Percentiles rank a stretch among this genome's conserved stretches.
Conservation (phyloP, 2,113 vertebrate species). For the Vombatus ursinus region DNA sequence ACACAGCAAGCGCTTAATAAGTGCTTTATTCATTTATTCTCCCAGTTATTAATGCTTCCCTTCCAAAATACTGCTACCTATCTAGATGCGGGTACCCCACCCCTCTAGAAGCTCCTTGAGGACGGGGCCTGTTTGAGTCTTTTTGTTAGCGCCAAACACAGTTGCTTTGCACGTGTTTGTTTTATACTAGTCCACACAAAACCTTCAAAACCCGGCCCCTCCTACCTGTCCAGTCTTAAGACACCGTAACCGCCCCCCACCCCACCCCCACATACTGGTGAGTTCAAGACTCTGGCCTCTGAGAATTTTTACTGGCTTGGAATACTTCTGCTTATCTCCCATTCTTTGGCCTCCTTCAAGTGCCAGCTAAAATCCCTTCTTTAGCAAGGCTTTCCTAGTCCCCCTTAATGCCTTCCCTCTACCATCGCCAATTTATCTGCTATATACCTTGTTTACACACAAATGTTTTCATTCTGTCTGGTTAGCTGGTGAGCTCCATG, state of each 20-base stretch:
- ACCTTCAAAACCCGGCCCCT: too few species aligned
- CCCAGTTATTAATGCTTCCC: background rate
- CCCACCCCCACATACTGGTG: too few species aligned
- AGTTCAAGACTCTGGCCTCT: accelerated
- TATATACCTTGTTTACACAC: background rate
- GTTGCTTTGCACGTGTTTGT: background rate
- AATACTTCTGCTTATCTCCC: too few species aligned
- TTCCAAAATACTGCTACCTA: background rate
- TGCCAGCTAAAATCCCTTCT: background rate
- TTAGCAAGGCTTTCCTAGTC: background rate
- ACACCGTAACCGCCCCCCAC: too few species aligned
- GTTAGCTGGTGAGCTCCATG: background rate
- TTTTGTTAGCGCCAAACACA: too few species aligned
- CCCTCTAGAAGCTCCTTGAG: background rate
- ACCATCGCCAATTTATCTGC: background rate
- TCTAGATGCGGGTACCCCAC: too few species aligned
- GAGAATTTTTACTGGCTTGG: background rate
- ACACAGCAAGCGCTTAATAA: background rate
- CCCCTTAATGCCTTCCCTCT: background rate
- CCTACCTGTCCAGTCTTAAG: too few species aligned
- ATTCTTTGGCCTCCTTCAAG: background rate
- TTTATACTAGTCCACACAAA: background rate
- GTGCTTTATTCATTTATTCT: background rate
- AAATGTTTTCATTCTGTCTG: background rate
- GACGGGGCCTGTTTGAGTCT: too few species aligned